Conservation (phyloP, 2,797 vertebrate genomes). For the Enteromius fasciolatus region DNA sequence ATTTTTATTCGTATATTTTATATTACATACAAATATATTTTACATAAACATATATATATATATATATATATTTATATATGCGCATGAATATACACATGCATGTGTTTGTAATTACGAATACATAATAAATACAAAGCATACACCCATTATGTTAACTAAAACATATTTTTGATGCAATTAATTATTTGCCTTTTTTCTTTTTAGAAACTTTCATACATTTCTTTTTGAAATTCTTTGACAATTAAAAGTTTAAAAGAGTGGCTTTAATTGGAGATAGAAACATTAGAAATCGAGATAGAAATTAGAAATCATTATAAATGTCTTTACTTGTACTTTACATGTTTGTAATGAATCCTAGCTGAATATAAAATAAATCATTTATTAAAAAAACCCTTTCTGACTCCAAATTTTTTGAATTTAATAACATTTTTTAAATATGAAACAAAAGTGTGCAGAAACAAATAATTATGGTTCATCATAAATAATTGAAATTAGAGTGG, state of each 20-base stretch:
- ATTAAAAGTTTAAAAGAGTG: background rate
- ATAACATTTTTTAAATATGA: background rate
- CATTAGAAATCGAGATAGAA: background rate
- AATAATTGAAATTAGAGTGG: background rate
- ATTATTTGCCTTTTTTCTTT: too few species aligned
- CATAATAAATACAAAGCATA: too few species aligned
- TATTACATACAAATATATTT: too few species aligned
- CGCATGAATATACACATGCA: too few species aligned
- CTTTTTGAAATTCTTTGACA: background rate
- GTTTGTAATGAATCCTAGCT: background rate
- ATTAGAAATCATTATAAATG: background rate
- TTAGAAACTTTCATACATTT: background rate
- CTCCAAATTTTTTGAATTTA: background rate
- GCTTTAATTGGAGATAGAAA: background rate
- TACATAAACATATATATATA: too few species aligned
- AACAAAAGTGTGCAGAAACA: background rate
- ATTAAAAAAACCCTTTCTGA: background rate
- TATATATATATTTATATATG: too few species aligned
- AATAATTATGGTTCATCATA: background rate
- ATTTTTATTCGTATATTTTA: too few species aligned
- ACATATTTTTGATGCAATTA: too few species aligned
- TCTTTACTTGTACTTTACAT: background rate
- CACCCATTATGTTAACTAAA: too few species aligned
- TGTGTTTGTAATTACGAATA: too few species aligned
- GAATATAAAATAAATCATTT: background rate